Base-by-base conservation (phyloP, 2,797 vertebrate species). In the Champsocephalus gunnari region DNA sequence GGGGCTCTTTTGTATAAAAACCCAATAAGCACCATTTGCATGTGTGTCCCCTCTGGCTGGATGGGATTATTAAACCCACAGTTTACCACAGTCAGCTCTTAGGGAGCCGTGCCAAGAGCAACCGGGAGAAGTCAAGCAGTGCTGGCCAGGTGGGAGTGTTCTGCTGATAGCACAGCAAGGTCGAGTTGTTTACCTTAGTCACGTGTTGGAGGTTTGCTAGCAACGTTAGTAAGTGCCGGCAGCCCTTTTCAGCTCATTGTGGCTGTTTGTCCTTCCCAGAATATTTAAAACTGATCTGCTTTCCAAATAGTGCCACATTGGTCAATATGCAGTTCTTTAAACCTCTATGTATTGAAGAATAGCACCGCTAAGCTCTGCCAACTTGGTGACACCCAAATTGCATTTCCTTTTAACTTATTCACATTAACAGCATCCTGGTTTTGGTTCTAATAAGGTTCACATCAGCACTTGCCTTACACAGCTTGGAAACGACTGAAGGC, bases 11-110 rank as follows among this genome's bases (percentile, higher is more conserved):
- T 91, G 85, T 90, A 80, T 79, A 65, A 48, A 83, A 87, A 87
- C 81, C 79, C 84, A 87, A 87, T 91, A 81, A 86, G 82, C 73
- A 51, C 72, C 73, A 49, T 81, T 88, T 86, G 83, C 88, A 85
- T 77, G 59, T 82, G 81, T 74, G 57, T 17, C 76, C 72, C 77
- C 81, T 70, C 73, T 72, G 68, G 60, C 63, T 73, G 75, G 80
- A 83, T 60, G 76, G 85, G 83, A 89, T 87, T 89, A 85, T 74
- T 63, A 66, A 75, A 80, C 66, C 43, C 51, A 77, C 62, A 28
- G 24, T 3, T 28, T 28, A 28, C 3, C 24, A 28, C 78, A 53
- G 57, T 65, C 69, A 21, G 70, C 21, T 64, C 8, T 17, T 38
- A 44, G 21, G 47, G 12, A n/a, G 21, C 17, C 0, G 1, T 17